phyloP scores from a whole-genome alignment of 2,113 vertebrate species.

The Oryzias melastigma region DNA sequence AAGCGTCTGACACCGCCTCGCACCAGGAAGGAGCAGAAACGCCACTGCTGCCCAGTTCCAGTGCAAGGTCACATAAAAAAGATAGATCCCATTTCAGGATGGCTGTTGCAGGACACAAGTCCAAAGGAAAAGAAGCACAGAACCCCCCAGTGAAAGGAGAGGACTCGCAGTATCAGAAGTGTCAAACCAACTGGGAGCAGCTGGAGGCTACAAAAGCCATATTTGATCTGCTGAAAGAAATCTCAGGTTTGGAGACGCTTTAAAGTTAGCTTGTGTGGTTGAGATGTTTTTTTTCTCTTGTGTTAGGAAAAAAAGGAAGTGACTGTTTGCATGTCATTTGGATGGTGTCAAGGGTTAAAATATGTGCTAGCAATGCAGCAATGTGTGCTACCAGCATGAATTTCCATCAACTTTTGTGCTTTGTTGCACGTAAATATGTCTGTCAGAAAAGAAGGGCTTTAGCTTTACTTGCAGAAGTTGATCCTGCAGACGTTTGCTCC shows the following conservation, averaged over 20 bases:
- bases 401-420: too few species aligned
- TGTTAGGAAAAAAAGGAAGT: neutral
- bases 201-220: conserved; percentile 75
- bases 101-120: conserved; percentile 29
- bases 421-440: too few species aligned
- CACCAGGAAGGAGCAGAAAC: conserved; percentile 27
- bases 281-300: neutral
- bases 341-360: too few species aligned
- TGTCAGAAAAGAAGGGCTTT: too few species aligned
- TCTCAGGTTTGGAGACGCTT: conserved; percentile 71
- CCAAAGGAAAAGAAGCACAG: conserved; percentile 51
- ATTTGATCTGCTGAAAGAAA: conserved; percentile 79
- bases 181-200: conserved; percentile 56
- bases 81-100: conserved; percentile 41
- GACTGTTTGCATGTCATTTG: too few species aligned
- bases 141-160: conserved; percentile 37
- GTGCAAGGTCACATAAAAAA: conserved; percentile 43
- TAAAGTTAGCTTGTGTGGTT: neutral
- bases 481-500: too few species aligned
- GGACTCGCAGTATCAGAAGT: conserved; percentile 43
- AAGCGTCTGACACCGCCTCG: neutral
- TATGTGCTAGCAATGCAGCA: too few species aligned
- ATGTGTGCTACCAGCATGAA: too few species aligned
- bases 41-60: conserved; percentile 10
- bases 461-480: too few species aligned